Evolutionary conservation across 2,888 invertebrate genomes (phyloP).

Genomic region (Tiliacea aurago): DNA sequence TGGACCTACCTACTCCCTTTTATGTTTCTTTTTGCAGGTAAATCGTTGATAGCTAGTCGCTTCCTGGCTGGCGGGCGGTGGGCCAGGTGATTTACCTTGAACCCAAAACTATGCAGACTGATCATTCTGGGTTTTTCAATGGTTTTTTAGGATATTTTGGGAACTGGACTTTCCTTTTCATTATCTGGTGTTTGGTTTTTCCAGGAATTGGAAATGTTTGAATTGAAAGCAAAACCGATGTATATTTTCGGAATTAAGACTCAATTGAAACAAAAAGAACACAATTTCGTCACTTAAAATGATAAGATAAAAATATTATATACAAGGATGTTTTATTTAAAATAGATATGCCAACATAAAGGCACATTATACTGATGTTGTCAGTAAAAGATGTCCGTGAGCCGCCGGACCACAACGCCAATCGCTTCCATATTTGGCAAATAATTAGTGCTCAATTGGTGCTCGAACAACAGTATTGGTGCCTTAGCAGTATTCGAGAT

Average conservation of each 20-base stretch:
- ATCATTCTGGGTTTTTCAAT: not conserved
- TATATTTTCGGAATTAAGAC: not conserved
- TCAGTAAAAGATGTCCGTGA: too few species aligned
- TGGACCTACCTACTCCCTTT: too few species aligned
- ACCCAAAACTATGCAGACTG: not conserved
- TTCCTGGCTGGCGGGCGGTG: too few species aligned
- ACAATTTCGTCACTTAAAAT: not conserved
- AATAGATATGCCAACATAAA: not conserved
- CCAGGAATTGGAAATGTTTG: not conserved
- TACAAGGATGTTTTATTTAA: not conserved
- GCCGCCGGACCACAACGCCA: too few species aligned
- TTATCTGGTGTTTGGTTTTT: not conserved
- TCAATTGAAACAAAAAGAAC: not conserved
- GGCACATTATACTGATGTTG: too few species aligned
- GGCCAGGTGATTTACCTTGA: not conserved
- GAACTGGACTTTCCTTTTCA: not conserved
- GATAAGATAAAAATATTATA: not conserved
- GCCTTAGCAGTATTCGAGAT: too few species aligned
- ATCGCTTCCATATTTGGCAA: too few species aligned
- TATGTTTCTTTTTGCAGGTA: too few species aligned
- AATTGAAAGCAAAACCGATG: not conserved
- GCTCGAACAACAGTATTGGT: too few species aligned
- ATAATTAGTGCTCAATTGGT: too few species aligned
- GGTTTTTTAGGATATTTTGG: not conserved
- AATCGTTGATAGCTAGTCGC: too few species aligned